Conservation (phyloP, 2,113 vertebrate genomes). For the Scomber japonicus region DNA sequence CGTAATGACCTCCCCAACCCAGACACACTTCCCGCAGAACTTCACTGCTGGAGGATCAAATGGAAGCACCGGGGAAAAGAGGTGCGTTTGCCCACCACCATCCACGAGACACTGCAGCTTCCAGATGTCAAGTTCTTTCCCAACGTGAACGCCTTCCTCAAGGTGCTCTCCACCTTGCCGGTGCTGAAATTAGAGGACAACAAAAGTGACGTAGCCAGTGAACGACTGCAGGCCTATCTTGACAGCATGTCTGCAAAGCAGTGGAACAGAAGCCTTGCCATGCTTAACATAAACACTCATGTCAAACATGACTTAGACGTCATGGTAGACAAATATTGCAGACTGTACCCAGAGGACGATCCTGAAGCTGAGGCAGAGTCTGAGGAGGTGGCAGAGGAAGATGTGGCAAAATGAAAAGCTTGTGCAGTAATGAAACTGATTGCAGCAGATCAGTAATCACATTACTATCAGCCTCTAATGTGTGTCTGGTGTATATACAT, state of each 20-base stretch:
- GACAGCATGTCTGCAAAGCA: slow-evolving; percentile 84
- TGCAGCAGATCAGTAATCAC: neutral
- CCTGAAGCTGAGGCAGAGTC: slow-evolving; percentile 61
- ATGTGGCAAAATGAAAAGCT: neutral
- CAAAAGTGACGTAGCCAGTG: slow-evolving; percentile 80
- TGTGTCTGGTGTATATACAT: neutral
- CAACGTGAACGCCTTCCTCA: slow-evolving; percentile 91
- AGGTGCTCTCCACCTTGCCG: slow-evolving; percentile 90
- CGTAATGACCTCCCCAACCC: slow-evolving; percentile 92
- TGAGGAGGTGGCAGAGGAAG: slow-evolving; percentile 41
- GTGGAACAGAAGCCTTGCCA: slow-evolving; percentile 89
- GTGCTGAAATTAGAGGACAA: slow-evolving; percentile 89
- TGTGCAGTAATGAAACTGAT: neutral
- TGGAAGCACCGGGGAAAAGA: slow-evolving; percentile 97
- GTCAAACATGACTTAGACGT: slow-evolving; percentile 93
- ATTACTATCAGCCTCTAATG: neutral
- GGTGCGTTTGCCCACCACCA: slow-evolving; percentile 91
- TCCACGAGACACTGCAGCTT: slow-evolving; percentile 92
- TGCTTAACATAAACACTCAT: slow-evolving; percentile 91
- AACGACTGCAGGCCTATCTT: slow-evolving; percentile 88
- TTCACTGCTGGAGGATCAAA: slow-evolving; percentile 97
- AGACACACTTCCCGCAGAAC: slow-evolving; percentile 91
- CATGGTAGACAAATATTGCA: slow-evolving; percentile 95
- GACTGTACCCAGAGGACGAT: slow-evolving; percentile 88
- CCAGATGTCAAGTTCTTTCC: slow-evolving; percentile 95